Evolutionary conservation across 2,888 invertebrate genomes (phyloP), one percentile per base, ranked within the genome.

Genomic region (Fragum whitleyi): DNA sequence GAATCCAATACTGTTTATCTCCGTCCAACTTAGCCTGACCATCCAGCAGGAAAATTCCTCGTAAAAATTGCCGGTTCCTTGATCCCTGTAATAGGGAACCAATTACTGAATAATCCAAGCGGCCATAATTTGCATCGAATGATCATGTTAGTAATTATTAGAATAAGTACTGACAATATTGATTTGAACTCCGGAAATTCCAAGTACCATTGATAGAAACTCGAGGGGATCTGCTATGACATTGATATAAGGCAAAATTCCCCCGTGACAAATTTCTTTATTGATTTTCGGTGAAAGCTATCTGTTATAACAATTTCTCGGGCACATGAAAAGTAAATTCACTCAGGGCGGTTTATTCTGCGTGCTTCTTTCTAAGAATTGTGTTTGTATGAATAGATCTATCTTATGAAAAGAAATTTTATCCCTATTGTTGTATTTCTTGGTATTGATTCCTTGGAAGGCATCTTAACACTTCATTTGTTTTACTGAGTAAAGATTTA

Each of bases 21-120:
- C 57, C 11, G 62, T n/a, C 32, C 28, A 28, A 62, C 62, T 62
- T 62, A 9, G 42, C 36, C 65, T 65, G 65, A 42, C 65, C 65
- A 39, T 42, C 36, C 32, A 19, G 21, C 23, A 23, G 65, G 23
- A 42, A 42, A 42, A 65, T 65, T 47, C n/a, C 47, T 47, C 65
- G 23, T 65, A 65, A 76, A 72, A 77, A 72, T 69, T 72, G 28
- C 55, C 69, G 21, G 47, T 78, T 69, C 59, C 59, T 57, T 76
- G 76, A 72, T 75, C 72, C 59, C 36, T 36, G 28, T 57, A 69
- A 70, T 77, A 61, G 77, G 72, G 70, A 67, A 73, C 65, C 79
- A 76, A 83, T 83, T 79, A 79, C 76, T 32, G 74, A 79, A 69
- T 79, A 83, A 83, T 83, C 83, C 83, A 51, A 69, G 67, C 57